These are phyloP conservation scores for Homarus americanus DNA, from an alignment of 1,140 invertebrate species.

Conservation along the genomic window DNA sequence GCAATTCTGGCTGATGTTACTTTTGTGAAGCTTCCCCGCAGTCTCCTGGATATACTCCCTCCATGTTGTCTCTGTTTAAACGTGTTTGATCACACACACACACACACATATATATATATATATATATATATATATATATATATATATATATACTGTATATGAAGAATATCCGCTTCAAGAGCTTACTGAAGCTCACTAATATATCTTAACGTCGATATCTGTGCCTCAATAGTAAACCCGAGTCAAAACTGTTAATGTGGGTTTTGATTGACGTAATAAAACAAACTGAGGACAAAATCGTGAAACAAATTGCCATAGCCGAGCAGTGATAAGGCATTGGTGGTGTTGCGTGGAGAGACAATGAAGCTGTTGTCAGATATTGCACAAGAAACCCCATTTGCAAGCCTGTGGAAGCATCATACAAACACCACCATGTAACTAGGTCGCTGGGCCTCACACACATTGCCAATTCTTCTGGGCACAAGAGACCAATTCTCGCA, in stretches of 20 bases:
- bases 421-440: background rate
- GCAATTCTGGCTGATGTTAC: background rate
- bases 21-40: background rate
- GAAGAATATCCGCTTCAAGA: no score
- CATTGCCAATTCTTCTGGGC: background rate
- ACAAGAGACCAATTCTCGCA: background rate
- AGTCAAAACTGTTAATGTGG: no score
- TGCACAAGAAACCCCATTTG: background rate
- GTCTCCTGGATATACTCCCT: no score
- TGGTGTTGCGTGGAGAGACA: background rate
- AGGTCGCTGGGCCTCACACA: background rate
- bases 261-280: no score
- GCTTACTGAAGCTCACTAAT: no score
- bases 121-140: constrained; percentile 5
- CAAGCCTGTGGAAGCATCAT: background rate
- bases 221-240: no score
- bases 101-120: background rate
- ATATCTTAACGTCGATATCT: no score
- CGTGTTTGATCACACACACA: background rate
- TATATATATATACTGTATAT: no score
- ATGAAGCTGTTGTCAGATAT: background rate
- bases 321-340: background rate
- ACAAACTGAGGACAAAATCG: no score
- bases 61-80: no score
- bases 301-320: background rate